Base-by-base conservation (phyloP, 2,888 invertebrate species). In the Troglohyphantes excavatus region DNA sequence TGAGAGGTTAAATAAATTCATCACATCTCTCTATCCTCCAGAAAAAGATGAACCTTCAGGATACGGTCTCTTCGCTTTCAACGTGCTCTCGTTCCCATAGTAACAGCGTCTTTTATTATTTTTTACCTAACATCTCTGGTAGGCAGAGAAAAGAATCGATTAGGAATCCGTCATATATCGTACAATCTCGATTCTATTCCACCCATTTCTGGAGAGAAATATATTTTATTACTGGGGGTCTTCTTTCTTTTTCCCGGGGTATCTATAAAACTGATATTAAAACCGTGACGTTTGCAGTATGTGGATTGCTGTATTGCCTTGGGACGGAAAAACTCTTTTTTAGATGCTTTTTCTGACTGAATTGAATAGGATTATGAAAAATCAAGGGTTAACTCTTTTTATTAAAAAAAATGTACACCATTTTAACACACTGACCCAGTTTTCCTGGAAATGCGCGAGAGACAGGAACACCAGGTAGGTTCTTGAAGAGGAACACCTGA, bases 151-250 rank as follows among this genome's bases (percentile, higher is more conserved):
- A 72, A 82, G 72, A 53, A 82, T 82, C 82, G 82, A 82, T 82
- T 82, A 82, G 61, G 82, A 82, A 70, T 82, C 82, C 72, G 59
- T 82, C 82, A 82, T 82, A 82, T 72, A 70, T 59, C 39, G 59
- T 26, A 33, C 70, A 82, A 81, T 72, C 68, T 81, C 46, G 46
- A 67, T 29, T 72, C 68, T 33, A 23, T 27, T 70, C 26, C n/a
- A n/a, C 61, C n/a, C 19, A n/a, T n/a, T n/a, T 19, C 11, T 1
- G 59, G 21, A 26, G 61, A 63, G 59, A 63, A 61, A 82, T 59
- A 81, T 68, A 81, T 81, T 68, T 81, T 68, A 68, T 68, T n/a
- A n/a, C n/a, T n/a, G n/a, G 33, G 33, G 3, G 33, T 76, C 76
- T 59, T 17, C 26, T 33, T 9, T 19, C n/a, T 17, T 17, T 17